Percentiles rank a stretch among this genome's conserved stretches.
phyloP scores from a whole-genome alignment of 2,888 invertebrate species.

The Suillia variegata region DNA sequence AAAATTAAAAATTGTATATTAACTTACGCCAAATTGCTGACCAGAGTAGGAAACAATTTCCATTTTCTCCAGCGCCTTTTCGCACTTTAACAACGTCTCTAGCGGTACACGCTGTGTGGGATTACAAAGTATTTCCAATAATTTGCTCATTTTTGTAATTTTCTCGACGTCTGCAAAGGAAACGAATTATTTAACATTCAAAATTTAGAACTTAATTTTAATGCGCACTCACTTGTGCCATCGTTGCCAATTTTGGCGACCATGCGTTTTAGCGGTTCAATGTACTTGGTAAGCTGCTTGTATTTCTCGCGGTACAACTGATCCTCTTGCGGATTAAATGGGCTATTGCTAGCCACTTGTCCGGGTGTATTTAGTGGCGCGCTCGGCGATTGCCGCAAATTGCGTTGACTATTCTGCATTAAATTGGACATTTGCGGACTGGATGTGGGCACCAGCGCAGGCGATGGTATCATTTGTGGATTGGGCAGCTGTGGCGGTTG shows the following conservation, averaged over 20 bases:
- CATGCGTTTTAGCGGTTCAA: constrained; percentile 90
- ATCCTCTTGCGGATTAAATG: constrained; percentile 77
- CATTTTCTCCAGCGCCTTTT: constrained; percentile 85
- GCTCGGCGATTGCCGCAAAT: constrained; percentile 79
- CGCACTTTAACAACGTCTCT: constrained; percentile 90
- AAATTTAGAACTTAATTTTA: neutral
- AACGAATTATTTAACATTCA: too few species aligned
- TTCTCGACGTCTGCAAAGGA: constrained; percentile 79
- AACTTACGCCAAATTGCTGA: constrained; percentile 54
- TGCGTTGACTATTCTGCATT: constrained; percentile 64
- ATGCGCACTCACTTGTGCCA: constrained; percentile 62
- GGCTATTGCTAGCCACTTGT: constrained; percentile 66
- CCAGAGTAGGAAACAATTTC: constrained; percentile 55
- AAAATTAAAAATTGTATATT: neutral
- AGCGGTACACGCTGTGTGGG: constrained; percentile 87
- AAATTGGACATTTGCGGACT: constrained; percentile 70
- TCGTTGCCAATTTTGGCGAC: constrained; percentile 86
- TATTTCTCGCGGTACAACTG: constrained; percentile 92
- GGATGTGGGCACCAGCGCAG: constrained; percentile 71
- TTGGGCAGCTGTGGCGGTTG: constrained; percentile 55
- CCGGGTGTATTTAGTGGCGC: constrained; percentile 82
- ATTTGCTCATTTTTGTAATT: constrained; percentile 91
- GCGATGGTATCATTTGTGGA: constrained; percentile 73
- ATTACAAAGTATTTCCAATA: constrained; percentile 88
- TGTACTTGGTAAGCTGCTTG: constrained; percentile 89